Evolutionary conservation across 2,113 vertebrate species (phyloP).

Genomic region (Aegithalos caudatus): DNA sequence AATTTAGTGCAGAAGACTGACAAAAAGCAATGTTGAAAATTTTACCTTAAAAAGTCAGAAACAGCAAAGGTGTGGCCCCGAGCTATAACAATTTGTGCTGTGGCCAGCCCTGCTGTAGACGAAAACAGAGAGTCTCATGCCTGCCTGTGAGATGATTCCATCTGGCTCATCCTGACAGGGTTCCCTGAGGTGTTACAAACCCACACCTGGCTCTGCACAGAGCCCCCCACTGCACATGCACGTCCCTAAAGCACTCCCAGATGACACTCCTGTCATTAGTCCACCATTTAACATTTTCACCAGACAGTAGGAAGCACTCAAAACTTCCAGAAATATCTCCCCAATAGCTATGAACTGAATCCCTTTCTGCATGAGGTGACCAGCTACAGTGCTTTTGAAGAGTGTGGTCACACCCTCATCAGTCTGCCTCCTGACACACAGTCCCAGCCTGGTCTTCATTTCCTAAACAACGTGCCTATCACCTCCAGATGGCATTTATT

Average conservation of each 20-base stretch:
- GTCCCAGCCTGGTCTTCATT: neutral
- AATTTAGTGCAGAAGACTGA: neutral
- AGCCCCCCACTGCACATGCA: neutral
- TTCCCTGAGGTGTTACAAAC: neutral
- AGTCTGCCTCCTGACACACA: neutral
- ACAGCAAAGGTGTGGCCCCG: neutral
- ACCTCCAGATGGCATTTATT: neutral
- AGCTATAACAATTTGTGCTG: neutral
- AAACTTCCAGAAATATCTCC: neutral
- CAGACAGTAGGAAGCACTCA: neutral
- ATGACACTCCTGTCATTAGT: neutral
- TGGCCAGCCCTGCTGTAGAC: neutral
- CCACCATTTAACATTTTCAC: neutral
- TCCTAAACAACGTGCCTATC: neutral
- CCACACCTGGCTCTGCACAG: neutral
- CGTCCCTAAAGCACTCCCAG: neutral
- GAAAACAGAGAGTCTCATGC: neutral
- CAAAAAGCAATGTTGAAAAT: neutral
- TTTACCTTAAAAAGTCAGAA: neutral
- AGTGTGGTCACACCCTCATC: neutral
- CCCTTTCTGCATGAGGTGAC: neutral
- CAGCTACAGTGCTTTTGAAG: neutral
- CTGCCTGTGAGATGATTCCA: neutral
- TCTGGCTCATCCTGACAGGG: neutral
- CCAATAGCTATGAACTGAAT: neutral